Percentiles rank a stretch among this genome's conserved stretches.
These are phyloP conservation scores for Drosophila affinis DNA, from an alignment of 2,888 invertebrate genomes.

Conservation along the genomic window DNA sequence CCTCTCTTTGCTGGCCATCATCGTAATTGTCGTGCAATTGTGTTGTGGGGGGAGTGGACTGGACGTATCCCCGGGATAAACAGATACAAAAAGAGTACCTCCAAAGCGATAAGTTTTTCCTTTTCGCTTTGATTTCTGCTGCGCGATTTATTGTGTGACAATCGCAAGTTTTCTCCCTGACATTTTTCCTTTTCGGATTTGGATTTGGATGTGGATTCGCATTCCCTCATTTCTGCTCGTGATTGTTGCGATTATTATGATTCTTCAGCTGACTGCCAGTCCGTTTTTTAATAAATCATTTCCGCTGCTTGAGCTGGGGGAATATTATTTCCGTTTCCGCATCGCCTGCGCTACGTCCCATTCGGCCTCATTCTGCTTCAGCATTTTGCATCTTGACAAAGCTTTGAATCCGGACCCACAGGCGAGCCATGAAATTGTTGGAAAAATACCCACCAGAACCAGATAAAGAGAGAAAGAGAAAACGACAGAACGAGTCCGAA, in stretches of 20 bases:
- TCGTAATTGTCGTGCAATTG: constrained; percentile 60
- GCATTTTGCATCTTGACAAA: constrained; percentile 11
- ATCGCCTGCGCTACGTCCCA: constrained; percentile 9
- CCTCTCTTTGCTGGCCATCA: neutral
- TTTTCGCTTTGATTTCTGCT: constrained; percentile 50
- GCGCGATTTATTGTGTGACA: constrained; percentile 66
- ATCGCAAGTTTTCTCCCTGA: constrained; percentile 65
- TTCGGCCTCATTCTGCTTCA: constrained; percentile 9
- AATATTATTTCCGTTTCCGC: constrained; percentile 69
- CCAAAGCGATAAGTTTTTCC: constrained; percentile 12
- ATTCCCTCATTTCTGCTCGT: constrained; percentile 1
- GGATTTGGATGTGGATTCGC: constrained; percentile 1
- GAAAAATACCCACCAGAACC: constrained; percentile 14
- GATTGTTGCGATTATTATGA: constrained; percentile 51
- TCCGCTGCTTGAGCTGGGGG: constrained; percentile 71
- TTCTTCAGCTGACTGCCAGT: constrained; percentile 49
- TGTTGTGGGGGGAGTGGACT: constrained; percentile 18
- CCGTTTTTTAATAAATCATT: constrained; percentile 76
- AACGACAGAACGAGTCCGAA: neutral
- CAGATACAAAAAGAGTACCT: constrained; percentile 24
- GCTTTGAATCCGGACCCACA: constrained; percentile 2
- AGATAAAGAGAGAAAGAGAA: neutral
- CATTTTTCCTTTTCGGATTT: constrained; percentile 24
- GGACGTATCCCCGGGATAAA: neutral
- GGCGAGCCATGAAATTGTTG: constrained; percentile 52